Conservation (phyloP, 1,140 invertebrate species). For the Temnothorax longispinosus region DNA sequence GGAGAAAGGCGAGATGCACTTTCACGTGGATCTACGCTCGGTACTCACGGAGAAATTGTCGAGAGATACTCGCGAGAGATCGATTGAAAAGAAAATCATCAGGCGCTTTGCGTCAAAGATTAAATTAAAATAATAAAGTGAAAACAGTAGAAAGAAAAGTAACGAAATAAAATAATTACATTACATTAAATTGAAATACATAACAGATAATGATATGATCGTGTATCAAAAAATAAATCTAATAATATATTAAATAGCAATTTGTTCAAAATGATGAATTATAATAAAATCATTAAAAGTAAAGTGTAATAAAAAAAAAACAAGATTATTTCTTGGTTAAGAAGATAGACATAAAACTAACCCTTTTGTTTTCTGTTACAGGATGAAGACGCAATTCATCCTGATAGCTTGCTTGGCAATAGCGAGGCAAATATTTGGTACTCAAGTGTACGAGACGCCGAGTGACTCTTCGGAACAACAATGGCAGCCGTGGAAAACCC, state of each 20-base stretch:
- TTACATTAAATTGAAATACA: not conserved
- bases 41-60: conserved; percentile 46
- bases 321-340: not conserved
- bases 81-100: conserved; percentile 18
- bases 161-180: not conserved
- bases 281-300: not conserved
- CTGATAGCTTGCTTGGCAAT: conserved; percentile 73
- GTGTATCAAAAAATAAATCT: not conserved
- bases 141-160: not conserved
- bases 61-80: conserved; percentile 1
- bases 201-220: not conserved
- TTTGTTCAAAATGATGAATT: not conserved
- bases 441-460: conserved; percentile 74
- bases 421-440: conserved; percentile 72
- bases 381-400: conserved; percentile 78
- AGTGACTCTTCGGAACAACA: conserved; percentile 62
- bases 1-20: conserved; percentile 77
- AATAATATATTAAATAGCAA: not conserved
- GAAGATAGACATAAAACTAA: conserved; percentile 22
- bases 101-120: not conserved
- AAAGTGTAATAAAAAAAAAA: not conserved
- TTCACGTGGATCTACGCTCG: conserved; percentile 57
- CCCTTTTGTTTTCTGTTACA: conserved; percentile 56
- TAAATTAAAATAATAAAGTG: conserved; percentile 6
- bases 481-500: conserved; percentile 76